These are phyloP conservation scores for Heliconius sara DNA, from an alignment of 2,888 invertebrate species.

Conservation along the genomic window DNA sequence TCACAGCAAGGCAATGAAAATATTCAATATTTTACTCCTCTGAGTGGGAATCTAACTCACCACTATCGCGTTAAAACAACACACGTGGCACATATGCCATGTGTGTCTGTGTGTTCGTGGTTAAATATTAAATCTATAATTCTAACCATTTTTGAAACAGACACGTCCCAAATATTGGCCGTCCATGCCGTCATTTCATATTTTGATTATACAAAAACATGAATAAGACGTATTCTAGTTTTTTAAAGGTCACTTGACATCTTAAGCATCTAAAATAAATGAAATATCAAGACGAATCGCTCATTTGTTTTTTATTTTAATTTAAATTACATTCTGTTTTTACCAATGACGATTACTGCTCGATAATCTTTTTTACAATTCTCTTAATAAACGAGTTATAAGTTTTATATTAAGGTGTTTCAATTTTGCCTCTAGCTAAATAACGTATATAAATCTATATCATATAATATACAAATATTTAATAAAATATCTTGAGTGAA, in stretches of 20 bases:
- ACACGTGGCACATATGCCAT: no score
- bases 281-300: slow-evolving; percentile 16
- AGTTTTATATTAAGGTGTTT: neutral
- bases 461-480: neutral
- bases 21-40: no score
- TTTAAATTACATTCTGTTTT: neutral
- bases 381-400: neutral
- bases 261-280: slow-evolving; percentile 2
- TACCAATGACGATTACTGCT: neutral
- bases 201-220: slow-evolving; percentile 1
- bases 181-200: neutral
- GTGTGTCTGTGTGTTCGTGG: no score
- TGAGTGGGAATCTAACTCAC: no score
- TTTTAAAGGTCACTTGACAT: neutral
- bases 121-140: neutral
- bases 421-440: neutral
- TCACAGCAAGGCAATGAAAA: no score
- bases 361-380: slow-evolving; percentile 12
- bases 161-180: neutral
- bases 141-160: neutral
- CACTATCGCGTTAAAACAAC: no score
- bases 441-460: neutral
- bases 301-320: slow-evolving; percentile 8
- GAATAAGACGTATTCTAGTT: slow-evolving; percentile 4
- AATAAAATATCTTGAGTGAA: neutral